Evolutionary conservation across 2,797 vertebrate genomes (phyloP).

Genomic region (Rachycentron canadum): DNA sequence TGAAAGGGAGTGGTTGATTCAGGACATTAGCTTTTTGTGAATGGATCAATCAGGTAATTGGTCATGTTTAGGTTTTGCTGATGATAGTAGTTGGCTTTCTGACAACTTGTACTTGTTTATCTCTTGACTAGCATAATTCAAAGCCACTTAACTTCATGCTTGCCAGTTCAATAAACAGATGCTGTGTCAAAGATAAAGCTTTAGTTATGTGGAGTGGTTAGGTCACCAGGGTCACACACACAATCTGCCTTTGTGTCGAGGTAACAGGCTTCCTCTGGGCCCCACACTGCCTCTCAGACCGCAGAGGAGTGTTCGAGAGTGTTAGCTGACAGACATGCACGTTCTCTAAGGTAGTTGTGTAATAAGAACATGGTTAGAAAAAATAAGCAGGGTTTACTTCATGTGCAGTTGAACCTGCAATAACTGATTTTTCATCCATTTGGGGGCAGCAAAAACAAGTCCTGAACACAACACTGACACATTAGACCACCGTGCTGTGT

Average conservation of each 20-base stretch:
- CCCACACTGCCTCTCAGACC: constrained; percentile 53
- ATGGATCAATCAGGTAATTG: constrained; percentile 4
- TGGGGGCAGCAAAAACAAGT: no score
- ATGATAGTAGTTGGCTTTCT: constrained; percentile 25
- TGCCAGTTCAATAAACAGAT: constrained; percentile 63
- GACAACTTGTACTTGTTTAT: constrained; percentile 30
- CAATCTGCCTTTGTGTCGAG: constrained; percentile 72
- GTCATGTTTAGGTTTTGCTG: background rate
- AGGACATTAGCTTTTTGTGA: constrained; percentile 9
- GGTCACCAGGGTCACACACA: constrained; percentile 58
- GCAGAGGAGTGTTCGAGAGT: constrained; percentile 20
- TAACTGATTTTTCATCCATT: background rate
- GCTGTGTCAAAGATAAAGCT: constrained; percentile 74
- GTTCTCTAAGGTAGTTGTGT: constrained; percentile 11
- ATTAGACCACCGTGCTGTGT: no score
- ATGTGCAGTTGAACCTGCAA: background rate
- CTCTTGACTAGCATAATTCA: constrained; percentile 23
- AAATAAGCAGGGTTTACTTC: background rate
- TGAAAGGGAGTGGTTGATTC: constrained; percentile 11
- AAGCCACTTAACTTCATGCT: constrained; percentile 25
- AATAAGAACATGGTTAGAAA: background rate
- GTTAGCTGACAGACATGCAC: background rate
- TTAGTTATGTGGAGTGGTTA: constrained; percentile 50
- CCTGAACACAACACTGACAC: no score
- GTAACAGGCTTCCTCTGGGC: constrained; percentile 76